A percentile compares a stretch with the other conserved stretches of the same genome.
These are phyloP conservation scores for Norana najaformis DNA, from an alignment of 2,888 invertebrate genomes.

Conservation along the genomic window DNA sequence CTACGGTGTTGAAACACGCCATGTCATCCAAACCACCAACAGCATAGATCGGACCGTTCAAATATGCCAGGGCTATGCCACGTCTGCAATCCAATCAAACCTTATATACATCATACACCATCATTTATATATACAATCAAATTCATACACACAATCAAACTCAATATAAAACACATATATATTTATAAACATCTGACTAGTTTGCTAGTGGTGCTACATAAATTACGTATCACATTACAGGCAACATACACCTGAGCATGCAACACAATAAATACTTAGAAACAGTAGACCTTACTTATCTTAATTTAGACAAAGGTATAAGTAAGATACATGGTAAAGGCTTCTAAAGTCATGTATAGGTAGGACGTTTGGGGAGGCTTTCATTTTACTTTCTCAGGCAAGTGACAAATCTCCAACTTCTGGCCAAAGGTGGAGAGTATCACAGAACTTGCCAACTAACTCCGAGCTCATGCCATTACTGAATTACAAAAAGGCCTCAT, in stretches of 20 bases:
- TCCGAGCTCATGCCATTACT: too few relatives aligned
- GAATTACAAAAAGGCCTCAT: too few relatives aligned
- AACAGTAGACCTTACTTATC: not conserved
- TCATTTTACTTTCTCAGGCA: too few relatives aligned
- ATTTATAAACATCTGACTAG: not conserved
- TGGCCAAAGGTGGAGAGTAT: too few relatives aligned
- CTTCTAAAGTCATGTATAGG: too few relatives aligned
- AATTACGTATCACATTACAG: not conserved
- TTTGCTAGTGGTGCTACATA: not conserved
- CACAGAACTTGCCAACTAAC: too few relatives aligned
- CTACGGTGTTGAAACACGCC: conserved; percentile 64
- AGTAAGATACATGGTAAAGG: too few relatives aligned
- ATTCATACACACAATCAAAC: not conserved
- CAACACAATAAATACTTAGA: not conserved
- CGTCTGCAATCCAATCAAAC: conserved; percentile 52
- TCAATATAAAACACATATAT: not conserved
- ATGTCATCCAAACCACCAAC: conserved; percentile 66
- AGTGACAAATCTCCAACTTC: too few relatives aligned
- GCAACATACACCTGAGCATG: not conserved
- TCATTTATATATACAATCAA: not conserved
- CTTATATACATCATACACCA: not conserved
- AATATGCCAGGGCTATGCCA: conserved; percentile 65
- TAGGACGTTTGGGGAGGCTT: too few relatives aligned
- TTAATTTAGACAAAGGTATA: not conserved
- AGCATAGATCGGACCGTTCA: conserved; percentile 65